Evolutionary conservation across 2,797 vertebrate genomes (phyloP).

Genomic region (Hippopotamyrus pictus): DNA sequence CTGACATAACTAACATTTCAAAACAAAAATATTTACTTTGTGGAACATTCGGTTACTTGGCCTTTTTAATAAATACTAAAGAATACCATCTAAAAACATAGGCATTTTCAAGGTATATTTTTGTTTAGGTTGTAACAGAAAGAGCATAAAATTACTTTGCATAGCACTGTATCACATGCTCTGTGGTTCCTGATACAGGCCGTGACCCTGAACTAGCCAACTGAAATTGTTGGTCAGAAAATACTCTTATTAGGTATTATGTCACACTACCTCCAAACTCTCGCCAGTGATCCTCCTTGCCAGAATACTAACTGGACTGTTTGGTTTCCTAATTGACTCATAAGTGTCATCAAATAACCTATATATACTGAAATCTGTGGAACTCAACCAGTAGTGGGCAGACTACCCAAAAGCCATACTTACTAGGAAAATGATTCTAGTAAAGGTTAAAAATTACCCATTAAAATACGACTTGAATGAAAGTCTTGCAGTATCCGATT

Average conservation of each 20-base stretch:
- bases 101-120: background rate
- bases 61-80: background rate
- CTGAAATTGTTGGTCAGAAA: background rate
- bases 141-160: background rate
- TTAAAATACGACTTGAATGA: background rate
- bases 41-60: background rate
- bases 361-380: background rate
- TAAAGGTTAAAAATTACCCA: background rate
- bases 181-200: background rate
- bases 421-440: background rate
- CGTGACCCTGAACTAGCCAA: background rate
- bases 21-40: background rate
- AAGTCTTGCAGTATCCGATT: background rate
- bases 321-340: background rate
- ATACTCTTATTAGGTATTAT: background rate
- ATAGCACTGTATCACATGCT: too few species aligned
- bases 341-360: background rate
- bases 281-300: background rate
- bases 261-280: background rate
- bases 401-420: background rate
- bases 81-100: background rate
- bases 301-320: background rate
- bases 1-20: background rate
- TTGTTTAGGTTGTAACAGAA: background rate
- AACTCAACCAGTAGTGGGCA: background rate